phyloP scores from a whole-genome alignment of 1,140 invertebrate species.

The Tribolium madens region DNA sequence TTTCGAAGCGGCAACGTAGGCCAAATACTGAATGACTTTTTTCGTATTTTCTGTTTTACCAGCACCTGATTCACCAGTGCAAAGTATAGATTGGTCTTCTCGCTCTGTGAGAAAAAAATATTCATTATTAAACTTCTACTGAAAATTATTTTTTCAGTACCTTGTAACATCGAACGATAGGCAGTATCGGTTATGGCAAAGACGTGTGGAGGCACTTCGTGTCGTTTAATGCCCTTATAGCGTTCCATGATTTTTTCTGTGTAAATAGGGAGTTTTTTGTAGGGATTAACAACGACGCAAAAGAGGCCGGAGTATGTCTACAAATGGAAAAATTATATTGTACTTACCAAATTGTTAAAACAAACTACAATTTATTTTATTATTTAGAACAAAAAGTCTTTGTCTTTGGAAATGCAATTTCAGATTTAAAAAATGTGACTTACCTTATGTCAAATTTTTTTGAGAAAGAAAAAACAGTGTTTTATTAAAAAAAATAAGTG shows the following conservation, averaged over 20 bases:
- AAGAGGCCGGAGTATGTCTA: slow-evolving; percentile 99
- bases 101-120: slow-evolving; percentile 90
- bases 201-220: slow-evolving; percentile 99
- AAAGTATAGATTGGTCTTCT: slow-evolving; percentile 99
- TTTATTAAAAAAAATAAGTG: too few species aligned
- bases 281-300: slow-evolving; percentile 99
- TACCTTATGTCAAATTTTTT: too few species aligned
- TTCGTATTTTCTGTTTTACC: slow-evolving; percentile 99
- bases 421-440: too few species aligned
- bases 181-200: slow-evolving; percentile 99
- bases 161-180: slow-evolving; percentile 99
- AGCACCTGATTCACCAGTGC: slow-evolving; percentile 99
- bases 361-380: too few species aligned
- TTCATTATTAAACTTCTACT: too few species aligned
- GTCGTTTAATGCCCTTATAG: slow-evolving; percentile 99
- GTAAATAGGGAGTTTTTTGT: slow-evolving; percentile 98
- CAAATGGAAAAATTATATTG: slow-evolving; percentile 65
- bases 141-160: slow-evolving; percentile 70
- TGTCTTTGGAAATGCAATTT: too few species aligned
- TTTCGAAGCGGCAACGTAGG: slow-evolving; percentile 97
- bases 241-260: slow-evolving; percentile 99
- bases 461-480: too few species aligned
- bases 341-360: too few species aligned
- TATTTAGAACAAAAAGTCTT: too few species aligned
- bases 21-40: slow-evolving; percentile 99